phyloP scores from a whole-genome alignment of 2,888 invertebrate genomes.

The Galeruca laticollis region DNA sequence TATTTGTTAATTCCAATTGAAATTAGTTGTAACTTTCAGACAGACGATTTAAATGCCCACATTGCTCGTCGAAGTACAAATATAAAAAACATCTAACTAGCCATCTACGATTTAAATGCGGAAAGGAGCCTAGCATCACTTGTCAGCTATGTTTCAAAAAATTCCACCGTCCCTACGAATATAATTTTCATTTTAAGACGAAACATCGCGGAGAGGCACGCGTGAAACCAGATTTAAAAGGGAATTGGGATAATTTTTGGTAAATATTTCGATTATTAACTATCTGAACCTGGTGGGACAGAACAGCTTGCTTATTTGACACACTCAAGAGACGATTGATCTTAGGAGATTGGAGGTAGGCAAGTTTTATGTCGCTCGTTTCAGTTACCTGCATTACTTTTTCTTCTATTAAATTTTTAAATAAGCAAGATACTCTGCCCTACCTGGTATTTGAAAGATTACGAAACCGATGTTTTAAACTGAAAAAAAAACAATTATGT shows the following conservation, averaged over 20 bases:
- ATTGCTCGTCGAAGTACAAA: constrained; percentile 49
- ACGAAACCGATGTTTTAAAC: no score
- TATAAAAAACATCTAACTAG: constrained; percentile 46
- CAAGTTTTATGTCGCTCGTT: no score
- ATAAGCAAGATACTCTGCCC: no score
- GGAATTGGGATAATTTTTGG: neutral
- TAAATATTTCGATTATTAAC: neutral
- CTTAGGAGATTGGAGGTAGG: no score
- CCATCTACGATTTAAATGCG: constrained; percentile 58
- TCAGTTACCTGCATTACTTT: neutral
- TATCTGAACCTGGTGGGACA: neutral
- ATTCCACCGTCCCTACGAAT: constrained; percentile 36
- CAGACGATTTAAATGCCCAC: constrained; percentile 18
- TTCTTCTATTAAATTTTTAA: neutral
- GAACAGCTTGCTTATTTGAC: neutral
- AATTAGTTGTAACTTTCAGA: constrained; percentile 8
- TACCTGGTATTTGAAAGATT: no score
- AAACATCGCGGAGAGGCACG: constrained; percentile 18
- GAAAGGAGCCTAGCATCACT: constrained; percentile 55
- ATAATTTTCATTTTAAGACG: constrained; percentile 30
- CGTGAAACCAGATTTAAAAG: neutral
- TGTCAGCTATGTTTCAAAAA: constrained; percentile 46
- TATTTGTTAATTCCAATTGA: neutral
- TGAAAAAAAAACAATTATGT: no score
- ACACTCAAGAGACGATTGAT: no score